phyloP scores from a whole-genome alignment of 2,113 vertebrate genomes.

The Trochalopteron elliotii region DNA sequence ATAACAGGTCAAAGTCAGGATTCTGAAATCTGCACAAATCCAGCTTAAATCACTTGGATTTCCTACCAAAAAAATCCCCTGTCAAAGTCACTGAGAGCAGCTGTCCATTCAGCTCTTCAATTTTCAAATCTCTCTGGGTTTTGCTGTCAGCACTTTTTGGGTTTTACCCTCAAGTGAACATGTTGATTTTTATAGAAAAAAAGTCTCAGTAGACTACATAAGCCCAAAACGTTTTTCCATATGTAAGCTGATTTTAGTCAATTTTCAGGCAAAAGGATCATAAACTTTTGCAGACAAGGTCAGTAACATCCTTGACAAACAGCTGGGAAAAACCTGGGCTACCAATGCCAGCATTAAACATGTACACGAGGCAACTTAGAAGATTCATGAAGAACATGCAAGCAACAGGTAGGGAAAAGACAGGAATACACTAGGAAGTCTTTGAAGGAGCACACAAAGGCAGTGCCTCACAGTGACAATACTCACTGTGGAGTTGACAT shows the following conservation, averaged over 20 bases:
- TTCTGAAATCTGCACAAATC: constrained; percentile 17
- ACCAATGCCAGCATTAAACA: not conserved
- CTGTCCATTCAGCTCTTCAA: not conserved
- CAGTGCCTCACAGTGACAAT: not conserved
- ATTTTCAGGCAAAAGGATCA: not conserved
- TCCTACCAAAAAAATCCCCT: not conserved
- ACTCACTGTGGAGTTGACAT: constrained; percentile 76
- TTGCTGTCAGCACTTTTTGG: constrained; percentile 18
- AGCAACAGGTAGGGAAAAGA: not conserved
- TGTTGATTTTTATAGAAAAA: not conserved
- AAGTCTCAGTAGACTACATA: not conserved
- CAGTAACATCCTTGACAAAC: not conserved
- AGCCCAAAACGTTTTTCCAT: not conserved
- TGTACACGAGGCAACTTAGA: not conserved
- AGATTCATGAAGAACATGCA: not conserved
- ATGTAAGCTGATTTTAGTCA: not conserved
- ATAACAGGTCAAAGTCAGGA: not conserved
- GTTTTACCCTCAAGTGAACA: not conserved
- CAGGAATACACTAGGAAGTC: not conserved
- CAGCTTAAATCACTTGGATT: not conserved
- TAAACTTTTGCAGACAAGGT: not conserved
- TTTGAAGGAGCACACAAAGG: not conserved
- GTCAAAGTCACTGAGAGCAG: not conserved
- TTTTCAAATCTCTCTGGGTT: not conserved
- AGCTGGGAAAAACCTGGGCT: not conserved